Evolutionary conservation across 64 coral and sea anemone genomes (phyloP), one percentile per base, ranked within the genome.

Genomic region (Orbicella faveolata): DNA sequence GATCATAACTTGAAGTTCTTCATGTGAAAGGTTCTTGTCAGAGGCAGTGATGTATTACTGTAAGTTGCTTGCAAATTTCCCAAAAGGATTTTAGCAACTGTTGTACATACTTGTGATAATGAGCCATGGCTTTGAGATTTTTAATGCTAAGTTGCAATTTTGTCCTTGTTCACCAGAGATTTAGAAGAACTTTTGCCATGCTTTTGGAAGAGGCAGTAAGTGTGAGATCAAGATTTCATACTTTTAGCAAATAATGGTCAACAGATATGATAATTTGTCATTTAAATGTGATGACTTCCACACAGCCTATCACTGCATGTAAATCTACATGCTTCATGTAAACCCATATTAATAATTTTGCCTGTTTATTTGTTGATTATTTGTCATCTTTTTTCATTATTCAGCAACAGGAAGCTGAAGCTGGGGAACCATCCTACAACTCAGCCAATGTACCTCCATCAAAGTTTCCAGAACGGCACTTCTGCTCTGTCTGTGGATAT

Each of bases 401-500:
- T 20, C 41, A 99, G 97, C 88, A 99, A 88, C 97, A 99, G 88
- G 97, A 99, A 80, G 69, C 84, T 77, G 97, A 93, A 86, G 91
- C 88, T 33, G 97, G 94, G 20, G 91, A 99, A 26, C 91, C 93
- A 81, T 91, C 91, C 11, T 99, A 99, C 39, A 52, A 88, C 70
- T 94, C 94, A 33, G 97, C 94, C 14, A 77, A 84, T 68, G 97
- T 95, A 39, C 91, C 79, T 76, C 88, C 97, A 10, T 99, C 97
- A 93, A 96, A 81, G 44, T 96, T 99, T 86, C 94, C 97, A 33
- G 97, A 95, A 69, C 93, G 97, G 16, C 97, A 89, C 83, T 99
- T 99, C 69, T 99, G 97, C 87, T 92, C 97, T 83, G 97, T 99
- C 0, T 99, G 97, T 99, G 97, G 97, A 99, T 99, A 99, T 99